phyloP scores from a whole-genome alignment of 1,140 invertebrate genomes.

The Geopemphigus sp. region DNA sequence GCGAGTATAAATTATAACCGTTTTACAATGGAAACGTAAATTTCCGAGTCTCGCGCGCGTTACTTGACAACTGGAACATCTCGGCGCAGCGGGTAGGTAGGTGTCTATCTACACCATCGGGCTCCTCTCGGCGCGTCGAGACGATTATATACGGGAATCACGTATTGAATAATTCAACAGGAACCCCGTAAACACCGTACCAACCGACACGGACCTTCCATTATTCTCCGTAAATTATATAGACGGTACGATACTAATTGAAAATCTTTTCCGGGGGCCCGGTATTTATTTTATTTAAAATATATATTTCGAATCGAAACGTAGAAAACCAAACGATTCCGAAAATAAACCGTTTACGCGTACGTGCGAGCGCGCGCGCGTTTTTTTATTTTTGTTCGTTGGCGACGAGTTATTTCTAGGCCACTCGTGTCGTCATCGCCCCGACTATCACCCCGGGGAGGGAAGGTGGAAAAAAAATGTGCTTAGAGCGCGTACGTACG shows the following conservation, averaged over 20 bases:
- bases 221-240: background rate
- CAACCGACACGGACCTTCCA: background rate
- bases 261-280: background rate
- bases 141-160: background rate
- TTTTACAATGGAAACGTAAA: slow-evolving; percentile 49
- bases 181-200: background rate
- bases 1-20: slow-evolving; percentile 29
- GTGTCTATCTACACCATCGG: slow-evolving; percentile 31
- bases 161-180: slow-evolving; percentile 39
- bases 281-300: background rate
- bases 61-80: slow-evolving; percentile 22
- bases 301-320: background rate
- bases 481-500: background rate
- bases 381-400: background rate
- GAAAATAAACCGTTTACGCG: background rate
- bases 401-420: background rate
- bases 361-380: too few species aligned
- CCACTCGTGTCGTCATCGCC: background rate
- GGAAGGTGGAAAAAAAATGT: slow-evolving; percentile 1
- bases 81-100: slow-evolving; percentile 40
- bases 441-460: too few species aligned
- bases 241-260: slow-evolving; percentile 14
- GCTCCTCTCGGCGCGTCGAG: background rate
- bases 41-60: background rate
- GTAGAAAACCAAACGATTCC: background rate